Evolutionary conservation across 2,888 invertebrate genomes (phyloP), one percentile per base, ranked within the genome.

Genomic region (Alsophila aescularia): DNA sequence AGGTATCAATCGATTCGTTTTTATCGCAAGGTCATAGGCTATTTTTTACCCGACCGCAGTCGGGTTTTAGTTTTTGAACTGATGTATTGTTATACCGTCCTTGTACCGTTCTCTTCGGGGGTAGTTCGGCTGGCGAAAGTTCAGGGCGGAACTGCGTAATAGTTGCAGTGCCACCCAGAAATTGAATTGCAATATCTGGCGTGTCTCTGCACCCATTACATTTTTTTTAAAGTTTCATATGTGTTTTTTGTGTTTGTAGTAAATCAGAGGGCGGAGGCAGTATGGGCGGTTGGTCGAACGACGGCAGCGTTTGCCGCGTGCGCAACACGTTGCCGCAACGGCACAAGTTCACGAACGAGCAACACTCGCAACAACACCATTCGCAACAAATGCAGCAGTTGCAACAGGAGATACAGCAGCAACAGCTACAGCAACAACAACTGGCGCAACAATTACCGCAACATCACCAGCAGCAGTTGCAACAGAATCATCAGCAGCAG

Each of bases 201-300:
- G n/a, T n/a, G n/a, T n/a, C n/a, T n/a, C n/a, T n/a, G n/a, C n/a
- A n/a, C n/a, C n/a, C n/a, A n/a, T n/a, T n/a, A n/a, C n/a, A n/a
- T n/a, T n/a, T n/a, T n/a, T n/a, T n/a, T n/a, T 5, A 21, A 21
- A 21, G 21, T 10, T 2, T 3, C 12, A 34, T 36, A 9, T 36
- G 16, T 27, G 9, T 9, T 5, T 10, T 31, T 31, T 31, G 2
- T 29, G 47, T 55, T 48, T 58, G 5, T 44, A 91, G 90, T 60
- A 90, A 91, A 73, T 90, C 91, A 0, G 91, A 90, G 60, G 88
- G 87, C 42, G 89, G 87, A 2, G 89, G 88, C 34, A 88, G 89
- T 59, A 68, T 85, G 70, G 87, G 87, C 5, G 90, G 85, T 0
- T 90, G 90, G 90, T 90, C 90, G 0, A 86, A 84, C 60, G 90